Evolutionary conservation across 1,140 invertebrate genomes (phyloP), one percentile per base, ranked within the genome.

Genomic region (Arctopsyche grandis): DNA sequence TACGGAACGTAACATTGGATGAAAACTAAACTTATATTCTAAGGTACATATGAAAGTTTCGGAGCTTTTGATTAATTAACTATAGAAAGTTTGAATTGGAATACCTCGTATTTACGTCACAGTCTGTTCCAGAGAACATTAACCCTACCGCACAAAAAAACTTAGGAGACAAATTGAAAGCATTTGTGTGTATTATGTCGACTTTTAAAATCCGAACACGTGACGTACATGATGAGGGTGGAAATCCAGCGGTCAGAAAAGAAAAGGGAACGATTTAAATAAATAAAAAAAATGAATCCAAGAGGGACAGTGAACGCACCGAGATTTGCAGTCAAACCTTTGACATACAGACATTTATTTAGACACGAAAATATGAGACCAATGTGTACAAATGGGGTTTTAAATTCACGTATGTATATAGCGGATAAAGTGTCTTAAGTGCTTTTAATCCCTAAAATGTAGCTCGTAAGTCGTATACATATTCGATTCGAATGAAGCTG

Each of bases 1-100:
- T 78, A 71, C 75, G 71, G 19, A 10, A 9, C 66, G 79, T 66
- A 38, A 38, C 16, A 52, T 52, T 52, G 48, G 48, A 52, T 16
- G 79, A 16, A 69, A 52, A n/a, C 12, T n/a, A 29, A 48, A 69
- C 71, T 10, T 7, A n/a, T n/a, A n/a, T 38, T 38, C 7, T 4
- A 38, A 1, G 7, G 29, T 38, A 21, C 77, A 38, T 16, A 21
- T 46, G 48, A 52, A 69, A 77, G 70, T 69, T 38, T 38, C 7
- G 7, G 29, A 7, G 7, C 29, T 52, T 24, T 19, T 48, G n/a
- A 66, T 38, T 38, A 38, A 38, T 38, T 38, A 38, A 38, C 29
- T 38, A 38, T 38, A 38, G 29, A 38, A 38, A 38, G 29, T 38
- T 38, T 38, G 29, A 7, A 38, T 38, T 38, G 29, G 29, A 7